Evolutionary conservation across 2,113 vertebrate species (phyloP).

Genomic region (Neogobius melanostomus): DNA sequence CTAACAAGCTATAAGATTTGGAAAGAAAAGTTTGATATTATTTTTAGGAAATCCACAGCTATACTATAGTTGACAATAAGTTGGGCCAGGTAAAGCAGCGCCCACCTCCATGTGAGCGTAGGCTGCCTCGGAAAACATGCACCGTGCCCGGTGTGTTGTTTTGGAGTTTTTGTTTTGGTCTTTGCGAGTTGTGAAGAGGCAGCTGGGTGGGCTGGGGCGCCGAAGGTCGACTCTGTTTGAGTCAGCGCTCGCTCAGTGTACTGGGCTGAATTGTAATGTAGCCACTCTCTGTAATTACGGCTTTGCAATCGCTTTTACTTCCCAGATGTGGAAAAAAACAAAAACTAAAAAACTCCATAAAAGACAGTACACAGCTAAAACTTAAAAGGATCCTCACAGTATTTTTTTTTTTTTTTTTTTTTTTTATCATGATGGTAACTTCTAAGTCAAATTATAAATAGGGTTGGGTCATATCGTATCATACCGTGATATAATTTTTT

Average conservation of each 20-base stretch:
- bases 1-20: too few relatives aligned
- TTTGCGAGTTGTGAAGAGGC: slow-evolving; percentile 47
- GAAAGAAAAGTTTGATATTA: neutral
- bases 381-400: too few relatives aligned
- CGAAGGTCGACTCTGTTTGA: slow-evolving; percentile 43
- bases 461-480: too few relatives aligned
- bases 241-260: slow-evolving; percentile 22
- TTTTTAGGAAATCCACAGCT: slow-evolving; percentile 15
- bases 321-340: neutral
- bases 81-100: slow-evolving; percentile 54
- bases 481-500: too few relatives aligned
- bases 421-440: too few relatives aligned
- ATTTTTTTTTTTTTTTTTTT: too few relatives aligned
- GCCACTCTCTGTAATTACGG: slow-evolving; percentile 39
- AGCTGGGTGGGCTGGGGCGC: slow-evolving; percentile 43
- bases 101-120: slow-evolving; percentile 55
- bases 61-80: slow-evolving; percentile 37
- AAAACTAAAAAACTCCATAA: slow-evolving; percentile 27
- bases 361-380: slow-evolving; percentile 7
- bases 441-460: too few relatives aligned
- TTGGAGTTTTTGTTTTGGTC: slow-evolving; percentile 24
- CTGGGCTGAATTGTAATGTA: slow-evolving; percentile 46
- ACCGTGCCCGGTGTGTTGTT: slow-evolving; percentile 42
- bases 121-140: slow-evolving; percentile 52
- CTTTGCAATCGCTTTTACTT: slow-evolving; percentile 32